Conservation (phyloP, 2,888 invertebrate genomes). For the Isoperla grammatica region DNA sequence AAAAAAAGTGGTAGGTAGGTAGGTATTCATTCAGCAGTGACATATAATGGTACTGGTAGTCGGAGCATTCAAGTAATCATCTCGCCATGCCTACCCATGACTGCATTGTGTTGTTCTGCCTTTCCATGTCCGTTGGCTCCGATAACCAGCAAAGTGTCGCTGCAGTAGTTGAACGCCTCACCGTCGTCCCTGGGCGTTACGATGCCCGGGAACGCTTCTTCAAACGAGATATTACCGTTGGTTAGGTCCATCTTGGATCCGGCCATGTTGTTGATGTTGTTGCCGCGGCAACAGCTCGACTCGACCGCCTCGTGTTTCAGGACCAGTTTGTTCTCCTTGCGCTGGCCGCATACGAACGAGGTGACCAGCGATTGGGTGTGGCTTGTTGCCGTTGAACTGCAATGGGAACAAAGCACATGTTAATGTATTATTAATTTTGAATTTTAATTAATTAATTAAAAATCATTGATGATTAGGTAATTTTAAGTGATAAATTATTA, state of each 20-base stretch:
- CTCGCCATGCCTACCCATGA: neutral
- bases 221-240: constrained; percentile 41
- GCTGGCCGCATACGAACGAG: constrained; percentile 53
- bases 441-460: too few relatives aligned
- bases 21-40: too few relatives aligned
- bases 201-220: neutral
- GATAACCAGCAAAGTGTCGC: constrained; percentile 49
- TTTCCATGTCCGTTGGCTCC: constrained; percentile 18
- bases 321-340: constrained; percentile 40
- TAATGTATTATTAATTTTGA: too few relatives aligned
- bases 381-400: constrained; percentile 15
- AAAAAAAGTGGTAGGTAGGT: too few relatives aligned
- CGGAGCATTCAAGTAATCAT: too few relatives aligned
- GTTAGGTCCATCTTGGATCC: constrained; percentile 45
- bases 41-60: too few relatives aligned
- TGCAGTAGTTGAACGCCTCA: constrained; percentile 38
- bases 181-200: neutral
- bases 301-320: constrained; percentile 61
- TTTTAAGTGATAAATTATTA: too few relatives aligned
- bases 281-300: constrained; percentile 47
- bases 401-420: too few relatives aligned
- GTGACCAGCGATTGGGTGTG: constrained; percentile 58
- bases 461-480: neutral
- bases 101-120: neutral
- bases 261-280: constrained; percentile 39